Conservation (phyloP, 1,140 invertebrate species). For the Akabosia matsudoensis region DNA sequence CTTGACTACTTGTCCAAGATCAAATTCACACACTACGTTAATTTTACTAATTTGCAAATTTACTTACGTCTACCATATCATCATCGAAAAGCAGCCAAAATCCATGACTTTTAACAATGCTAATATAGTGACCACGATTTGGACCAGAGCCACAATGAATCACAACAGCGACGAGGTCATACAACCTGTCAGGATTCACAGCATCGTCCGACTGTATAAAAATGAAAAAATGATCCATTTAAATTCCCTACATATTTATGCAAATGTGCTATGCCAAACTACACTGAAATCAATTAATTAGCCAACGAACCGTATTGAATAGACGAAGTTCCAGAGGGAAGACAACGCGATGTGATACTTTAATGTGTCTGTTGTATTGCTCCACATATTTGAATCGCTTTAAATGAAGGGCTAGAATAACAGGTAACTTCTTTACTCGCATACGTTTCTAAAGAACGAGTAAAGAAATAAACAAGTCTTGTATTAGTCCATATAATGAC, state of each 20-base stretch:
- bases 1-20: not conserved
- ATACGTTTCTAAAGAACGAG: conserved; percentile 74
- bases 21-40: too few species aligned
- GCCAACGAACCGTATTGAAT: conserved; percentile 99
- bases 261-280: too few species aligned
- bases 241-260: too few species aligned
- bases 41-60: conserved; percentile 9
- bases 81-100: conserved; percentile 99
- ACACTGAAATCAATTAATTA: too few species aligned
- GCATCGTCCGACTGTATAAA: conserved; percentile 87
- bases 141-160: conserved; percentile 99
- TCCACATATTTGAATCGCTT: conserved; percentile 99
- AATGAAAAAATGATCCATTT: not conserved
- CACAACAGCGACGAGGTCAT: conserved; percentile 97
- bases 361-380: conserved; percentile 96
- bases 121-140: conserved; percentile 99
- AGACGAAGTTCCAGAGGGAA: conserved; percentile 96
- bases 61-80: conserved; percentile 97
- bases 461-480: conserved; percentile 6
- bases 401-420: conserved; percentile 94
- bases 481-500: not conserved
- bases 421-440: conserved; percentile 96
- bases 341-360: conserved; percentile 97
- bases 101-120: conserved; percentile 97
- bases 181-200: conserved; percentile 92